Conservation (phyloP, 2,113 vertebrate genomes). For the Elanus axillaris region DNA sequence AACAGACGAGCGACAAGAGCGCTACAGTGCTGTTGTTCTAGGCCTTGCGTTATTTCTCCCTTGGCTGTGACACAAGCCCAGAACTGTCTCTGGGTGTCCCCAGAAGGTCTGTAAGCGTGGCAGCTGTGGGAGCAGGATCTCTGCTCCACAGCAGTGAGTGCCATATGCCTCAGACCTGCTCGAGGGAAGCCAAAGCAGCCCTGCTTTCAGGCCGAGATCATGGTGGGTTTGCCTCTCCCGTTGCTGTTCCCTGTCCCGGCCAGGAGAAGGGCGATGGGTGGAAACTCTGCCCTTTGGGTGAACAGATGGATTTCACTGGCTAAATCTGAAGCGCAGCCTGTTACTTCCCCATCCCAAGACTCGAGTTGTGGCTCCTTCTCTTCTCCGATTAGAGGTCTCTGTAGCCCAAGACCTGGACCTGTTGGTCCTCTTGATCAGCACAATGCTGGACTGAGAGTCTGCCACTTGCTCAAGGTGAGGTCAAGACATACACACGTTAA, state of each 20-base stretch:
- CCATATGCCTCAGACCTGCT: too few relatives aligned
- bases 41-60: not conserved
- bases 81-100: not conserved
- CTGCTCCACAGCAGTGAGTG: not conserved
- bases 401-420: not conserved
- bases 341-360: not conserved
- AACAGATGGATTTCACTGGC: not conserved
- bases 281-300: not conserved
- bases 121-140: not conserved
- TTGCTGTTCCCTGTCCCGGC: not conserved
- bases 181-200: not conserved
- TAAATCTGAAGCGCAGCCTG: rapidly evolving
- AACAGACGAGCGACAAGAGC: not conserved
- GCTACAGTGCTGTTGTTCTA: too few relatives aligned
- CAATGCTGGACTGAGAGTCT: not conserved
- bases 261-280: not conserved
- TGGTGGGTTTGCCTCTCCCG: not conserved
- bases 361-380: not conserved
- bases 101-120: not conserved
- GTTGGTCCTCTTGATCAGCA: not conserved
- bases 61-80: not conserved
- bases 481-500: rapidly evolving
- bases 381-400: too few relatives aligned
- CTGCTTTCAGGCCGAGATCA: not conserved
- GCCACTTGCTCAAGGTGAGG: not conserved